phyloP scores from a whole-genome alignment of 2,888 invertebrate genomes.

The Coecobrya sp. region DNA sequence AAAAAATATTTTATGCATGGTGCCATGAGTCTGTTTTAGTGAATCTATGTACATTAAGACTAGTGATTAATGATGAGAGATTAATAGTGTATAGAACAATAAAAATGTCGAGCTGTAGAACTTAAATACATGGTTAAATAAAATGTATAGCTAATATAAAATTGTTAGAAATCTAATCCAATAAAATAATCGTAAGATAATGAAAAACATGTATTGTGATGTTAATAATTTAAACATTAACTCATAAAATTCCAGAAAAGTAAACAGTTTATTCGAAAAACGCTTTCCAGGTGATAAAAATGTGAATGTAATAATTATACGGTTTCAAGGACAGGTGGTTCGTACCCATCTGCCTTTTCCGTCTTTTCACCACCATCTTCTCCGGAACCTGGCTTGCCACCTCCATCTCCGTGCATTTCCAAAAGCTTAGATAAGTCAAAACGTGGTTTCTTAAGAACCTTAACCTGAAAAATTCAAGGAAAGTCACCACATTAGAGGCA shows the following conservation, averaged over 20 bases:
- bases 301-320: conserved; percentile 90
- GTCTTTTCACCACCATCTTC: conserved; percentile 92
- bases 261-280: conserved; percentile 80
- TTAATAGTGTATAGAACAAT: too few relatives aligned
- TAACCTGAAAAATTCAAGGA: conserved; percentile 91
- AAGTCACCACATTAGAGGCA: not conserved
- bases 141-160: too few relatives aligned
- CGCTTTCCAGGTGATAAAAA: conserved; percentile 65
- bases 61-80: too few relatives aligned
- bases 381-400: conserved; percentile 89
- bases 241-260: conserved; percentile 12
- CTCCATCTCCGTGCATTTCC: conserved; percentile 97
- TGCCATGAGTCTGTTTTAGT: too few relatives aligned
- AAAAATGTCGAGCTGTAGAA: too few relatives aligned
- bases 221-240: too few relatives aligned
- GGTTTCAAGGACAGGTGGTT: conserved; percentile 98
- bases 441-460: conserved; percentile 99
- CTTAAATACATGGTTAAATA: too few relatives aligned
- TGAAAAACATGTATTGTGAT: too few relatives aligned
- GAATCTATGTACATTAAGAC: too few relatives aligned
- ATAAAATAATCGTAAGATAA: too few relatives aligned
- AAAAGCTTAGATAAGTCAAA: conserved; percentile 98
- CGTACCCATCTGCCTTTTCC: conserved; percentile 98
- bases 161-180: too few relatives aligned
- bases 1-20: too few relatives aligned